These are phyloP conservation scores for Apeira syringaria DNA, from an alignment of 2,888 invertebrate genomes.

Conservation along the genomic window DNA sequence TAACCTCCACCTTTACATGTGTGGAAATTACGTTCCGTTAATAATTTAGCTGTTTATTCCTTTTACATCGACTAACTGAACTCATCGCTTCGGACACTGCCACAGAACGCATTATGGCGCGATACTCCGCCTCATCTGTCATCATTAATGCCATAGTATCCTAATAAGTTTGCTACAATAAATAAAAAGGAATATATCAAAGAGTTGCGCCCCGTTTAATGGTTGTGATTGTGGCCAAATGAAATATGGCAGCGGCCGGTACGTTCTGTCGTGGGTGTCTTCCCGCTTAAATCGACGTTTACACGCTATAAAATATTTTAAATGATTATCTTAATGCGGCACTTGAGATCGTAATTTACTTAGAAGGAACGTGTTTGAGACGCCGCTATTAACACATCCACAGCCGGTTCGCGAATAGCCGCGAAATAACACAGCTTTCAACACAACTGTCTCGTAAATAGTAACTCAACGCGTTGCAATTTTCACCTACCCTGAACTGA, in stretches of 20 bases:
- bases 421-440: conserved; percentile 51
- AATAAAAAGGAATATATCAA: conserved; percentile 75
- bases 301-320: conserved; percentile 74
- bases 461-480: conserved; percentile 37
- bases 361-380: conserved; percentile 42
- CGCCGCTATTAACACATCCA: conserved; percentile 52
- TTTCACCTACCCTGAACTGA: conserved; percentile 35
- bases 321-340: conserved; percentile 68
- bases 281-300: conserved; percentile 70
- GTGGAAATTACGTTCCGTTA: conserved; percentile 40
- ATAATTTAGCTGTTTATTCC: conserved; percentile 31
- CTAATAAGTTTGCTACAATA: conserved; percentile 81
- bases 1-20: background rate
- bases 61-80: conserved; percentile 9
- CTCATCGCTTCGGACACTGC: conserved; percentile 52
- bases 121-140: conserved; percentile 76
- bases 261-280: conserved; percentile 72
- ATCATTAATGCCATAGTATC: conserved; percentile 80
- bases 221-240: conserved; percentile 79
- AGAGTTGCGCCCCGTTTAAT: conserved; percentile 78
- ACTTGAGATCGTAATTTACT: conserved; percentile 61
- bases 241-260: conserved; percentile 69
- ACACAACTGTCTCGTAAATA: conserved; percentile 49
- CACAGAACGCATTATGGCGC: conserved; percentile 66
- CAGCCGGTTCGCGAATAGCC: conserved; percentile 51